Percentiles rank a stretch among this genome's conserved stretches.
Evolutionary conservation across 2,888 invertebrate genomes (phyloP).

Genomic region (Byasa hedistus): DNA sequence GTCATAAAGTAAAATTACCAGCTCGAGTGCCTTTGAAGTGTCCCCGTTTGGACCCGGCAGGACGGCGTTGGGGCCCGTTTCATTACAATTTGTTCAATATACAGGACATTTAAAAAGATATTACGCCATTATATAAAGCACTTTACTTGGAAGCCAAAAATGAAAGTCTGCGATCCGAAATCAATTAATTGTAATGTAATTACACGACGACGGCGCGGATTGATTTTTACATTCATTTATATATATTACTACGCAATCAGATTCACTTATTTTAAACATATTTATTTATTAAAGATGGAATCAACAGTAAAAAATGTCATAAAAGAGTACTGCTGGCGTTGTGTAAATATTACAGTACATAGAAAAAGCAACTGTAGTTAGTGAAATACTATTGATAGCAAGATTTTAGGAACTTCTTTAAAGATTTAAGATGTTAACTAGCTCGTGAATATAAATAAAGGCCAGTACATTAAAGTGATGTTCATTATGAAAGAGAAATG

Average conservation of each 20-base stretch:
- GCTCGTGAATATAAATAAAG: no score
- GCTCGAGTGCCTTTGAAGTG: constrained; percentile 34
- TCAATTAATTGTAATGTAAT: constrained; percentile 23
- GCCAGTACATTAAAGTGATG: background rate
- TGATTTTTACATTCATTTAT: background rate
- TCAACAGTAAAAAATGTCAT: no score
- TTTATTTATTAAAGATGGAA: no score
- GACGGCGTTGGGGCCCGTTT: constrained; percentile 29
- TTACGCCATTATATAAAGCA: constrained; percentile 24
- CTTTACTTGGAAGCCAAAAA: constrained; percentile 23
- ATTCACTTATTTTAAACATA: no score
- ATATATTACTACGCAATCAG: no score
- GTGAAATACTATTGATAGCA: no score
- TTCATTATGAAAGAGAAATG: constrained; percentile 3
- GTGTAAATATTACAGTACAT: no score
- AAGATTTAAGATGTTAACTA: no score
- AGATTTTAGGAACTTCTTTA: no score
- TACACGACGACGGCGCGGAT: background rate
- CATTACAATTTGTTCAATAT: constrained; percentile 35
- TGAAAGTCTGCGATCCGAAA: constrained; percentile 9
- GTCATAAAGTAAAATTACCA: constrained; percentile 39
- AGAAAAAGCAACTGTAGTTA: no score
- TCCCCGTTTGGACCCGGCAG: constrained; percentile 30
- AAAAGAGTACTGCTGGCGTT: no score
- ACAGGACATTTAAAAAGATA: constrained; percentile 22